These are phyloP conservation scores for Eublepharis macularius DNA, from an alignment of 2,113 vertebrate species.

Conservation along the genomic window DNA sequence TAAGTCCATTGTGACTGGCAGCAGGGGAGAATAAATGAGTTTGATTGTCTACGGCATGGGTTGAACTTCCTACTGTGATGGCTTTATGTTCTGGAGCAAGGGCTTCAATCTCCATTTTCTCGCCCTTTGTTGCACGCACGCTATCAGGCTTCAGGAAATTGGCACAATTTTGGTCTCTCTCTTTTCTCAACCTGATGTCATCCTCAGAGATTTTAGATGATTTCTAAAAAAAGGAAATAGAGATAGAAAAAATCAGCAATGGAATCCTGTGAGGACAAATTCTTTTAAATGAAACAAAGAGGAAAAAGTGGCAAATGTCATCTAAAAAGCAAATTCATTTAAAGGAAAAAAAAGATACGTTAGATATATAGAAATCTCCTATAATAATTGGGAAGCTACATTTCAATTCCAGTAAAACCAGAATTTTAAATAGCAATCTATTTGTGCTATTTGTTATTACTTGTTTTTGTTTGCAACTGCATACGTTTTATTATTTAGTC, in stretches of 20 bases:
- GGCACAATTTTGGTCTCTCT: constrained; percentile 82
- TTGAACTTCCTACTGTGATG: constrained; percentile 68
- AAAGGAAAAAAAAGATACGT: constrained; percentile 20
- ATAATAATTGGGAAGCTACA: constrained; percentile 5
- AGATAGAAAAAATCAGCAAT: constrained; percentile 42
- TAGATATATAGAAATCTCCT: not conserved
- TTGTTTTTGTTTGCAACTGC: constrained; percentile 1
- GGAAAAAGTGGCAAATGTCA: constrained; percentile 23
- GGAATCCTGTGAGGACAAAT: constrained; percentile 14
- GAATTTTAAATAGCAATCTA: not conserved
- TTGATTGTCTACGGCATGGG: constrained; percentile 69
- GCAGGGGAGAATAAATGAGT: constrained; percentile 72
- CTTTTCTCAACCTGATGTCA: constrained; percentile 81
- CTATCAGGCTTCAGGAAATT: constrained; percentile 82
- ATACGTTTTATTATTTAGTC: not conserved
- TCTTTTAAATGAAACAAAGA: not conserved
- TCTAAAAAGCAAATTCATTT: constrained; percentile 18
- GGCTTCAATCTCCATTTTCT: constrained; percentile 90
- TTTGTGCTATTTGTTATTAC: not conserved
- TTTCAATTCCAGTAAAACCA: not conserved
- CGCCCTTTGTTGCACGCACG: constrained; percentile 75
- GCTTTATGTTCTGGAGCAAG: constrained; percentile 77
- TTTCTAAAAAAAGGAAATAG: constrained; percentile 79
- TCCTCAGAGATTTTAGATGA: constrained; percentile 82
- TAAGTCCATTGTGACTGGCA: constrained; percentile 77